Evolutionary conservation across 23 tunicate species (phyloP), one percentile per base, ranked within the genome.

Genomic region (Botrylloides violaceus): DNA sequence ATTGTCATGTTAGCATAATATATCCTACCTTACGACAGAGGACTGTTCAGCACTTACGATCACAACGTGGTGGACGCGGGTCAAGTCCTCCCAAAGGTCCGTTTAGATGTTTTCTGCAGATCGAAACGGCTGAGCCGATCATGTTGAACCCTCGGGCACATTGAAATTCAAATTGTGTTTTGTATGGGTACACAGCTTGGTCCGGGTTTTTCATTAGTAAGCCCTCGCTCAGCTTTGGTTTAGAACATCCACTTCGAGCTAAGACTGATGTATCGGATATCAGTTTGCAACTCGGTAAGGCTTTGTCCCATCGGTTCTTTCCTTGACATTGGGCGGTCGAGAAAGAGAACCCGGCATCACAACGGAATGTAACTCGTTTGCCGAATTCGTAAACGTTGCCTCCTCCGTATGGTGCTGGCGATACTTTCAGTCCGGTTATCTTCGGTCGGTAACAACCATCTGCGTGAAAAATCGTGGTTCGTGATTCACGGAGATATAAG

Each of bases 351-450:
- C 70, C 70, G 35, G 33, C 35, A 28, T 63, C 36, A 31, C 70
- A 63, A 3, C 33, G 34, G 70, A 63, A 63, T 4, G 23, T 31
- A 4, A 63, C 33, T 31, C 70, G 4, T 3, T 63, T 31, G 20
- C 70, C 70, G 35, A 63, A 27, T 63, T 63, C 70, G 70, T 63
- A 63, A 3, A 63, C 70, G 70, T 63, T 63, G 35, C 70, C 70
- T 4, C 70, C 70, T 19, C 3, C 32, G 12, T 21, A 22, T 19
- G 70, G 70, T 3, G 70, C 70, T 9, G 70, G 70, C 6, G 35
- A 63, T 28, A 63, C 3, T 33, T 63, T 33, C 70, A 63, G 19
- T 7, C 33, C 18, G 18, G 7, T 12, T 3, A 63, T 31, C 29
- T 28, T 31, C 7, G 70, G 70, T 4, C 23, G 35, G 36, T 27